Conservation (phyloP, 2,113 vertebrate genomes). For the Pleuronectes platessa region DNA sequence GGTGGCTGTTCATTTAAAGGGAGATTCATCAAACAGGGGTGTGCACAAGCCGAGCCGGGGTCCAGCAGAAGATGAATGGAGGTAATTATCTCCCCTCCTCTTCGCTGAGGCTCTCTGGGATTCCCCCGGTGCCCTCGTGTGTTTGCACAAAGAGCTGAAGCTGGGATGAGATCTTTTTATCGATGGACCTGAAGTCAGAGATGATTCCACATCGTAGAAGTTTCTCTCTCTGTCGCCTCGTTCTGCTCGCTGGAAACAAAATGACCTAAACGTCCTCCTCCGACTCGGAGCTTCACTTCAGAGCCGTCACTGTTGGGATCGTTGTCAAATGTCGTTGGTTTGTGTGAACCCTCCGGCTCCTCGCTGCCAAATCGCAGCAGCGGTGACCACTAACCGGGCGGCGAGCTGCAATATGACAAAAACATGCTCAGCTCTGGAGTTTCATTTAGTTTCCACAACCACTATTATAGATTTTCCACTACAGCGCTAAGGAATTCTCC, state of each 20-base stretch:
- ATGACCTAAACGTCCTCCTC: constrained; percentile 48
- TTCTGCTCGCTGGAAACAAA: constrained; percentile 37
- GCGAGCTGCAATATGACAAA: constrained; percentile 42
- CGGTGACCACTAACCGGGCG: constrained; percentile 59
- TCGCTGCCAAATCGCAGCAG: constrained; percentile 65
- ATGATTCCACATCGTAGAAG: constrained; percentile 34
- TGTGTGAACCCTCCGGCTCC: constrained; percentile 43
- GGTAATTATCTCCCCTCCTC: constrained; percentile 76
- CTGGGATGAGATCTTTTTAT: constrained; percentile 44
- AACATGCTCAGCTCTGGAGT: constrained; percentile 31
- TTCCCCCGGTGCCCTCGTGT: constrained; percentile 40
- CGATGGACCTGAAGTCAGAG: constrained; percentile 37
- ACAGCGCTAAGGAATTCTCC: constrained; percentile 2
- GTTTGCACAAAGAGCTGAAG: constrained; percentile 27
- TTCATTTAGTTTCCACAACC: constrained; percentile 21
- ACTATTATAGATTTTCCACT: constrained; percentile 11
- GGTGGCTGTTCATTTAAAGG: constrained; percentile 78
- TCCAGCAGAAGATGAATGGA: constrained; percentile 81
- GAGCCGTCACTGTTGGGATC: constrained; percentile 44
- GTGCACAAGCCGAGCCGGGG: constrained; percentile 66
- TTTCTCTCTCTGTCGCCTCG: constrained; percentile 9
- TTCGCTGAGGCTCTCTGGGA: constrained; percentile 50
- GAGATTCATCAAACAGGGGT: constrained; percentile 81
- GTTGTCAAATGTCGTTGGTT: constrained; percentile 50
- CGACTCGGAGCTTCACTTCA: background rate